These are phyloP conservation scores for Doris montereyensis DNA, from an alignment of 2,888 invertebrate genomes.

Conservation along the genomic window DNA sequence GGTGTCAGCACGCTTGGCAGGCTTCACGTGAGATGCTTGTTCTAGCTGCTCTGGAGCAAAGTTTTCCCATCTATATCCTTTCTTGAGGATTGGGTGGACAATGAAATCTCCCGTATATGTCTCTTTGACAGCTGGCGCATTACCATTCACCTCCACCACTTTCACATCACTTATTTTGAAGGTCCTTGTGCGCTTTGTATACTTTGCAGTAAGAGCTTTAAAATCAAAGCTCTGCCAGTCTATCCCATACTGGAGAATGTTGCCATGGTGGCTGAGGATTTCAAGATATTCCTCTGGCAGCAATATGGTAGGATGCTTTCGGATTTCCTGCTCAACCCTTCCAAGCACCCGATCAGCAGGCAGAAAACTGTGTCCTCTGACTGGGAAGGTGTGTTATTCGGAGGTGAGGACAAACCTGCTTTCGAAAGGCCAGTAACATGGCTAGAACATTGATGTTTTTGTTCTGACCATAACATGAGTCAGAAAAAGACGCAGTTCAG, in stretches of 20 bases:
- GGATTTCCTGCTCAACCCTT: not conserved
- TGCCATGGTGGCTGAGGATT: not conserved
- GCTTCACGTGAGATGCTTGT: no score
- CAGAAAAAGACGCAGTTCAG: not conserved
- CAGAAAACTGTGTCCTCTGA: constrained; percentile 23
- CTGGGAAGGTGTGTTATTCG: constrained; percentile 13
- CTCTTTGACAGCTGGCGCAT: not conserved
- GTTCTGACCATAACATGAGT: constrained; percentile 12
- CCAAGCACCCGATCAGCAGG: constrained; percentile 6
- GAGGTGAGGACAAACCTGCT: not conserved
- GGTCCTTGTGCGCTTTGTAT: not conserved
- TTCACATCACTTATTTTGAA: not conserved
- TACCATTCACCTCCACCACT: not conserved
- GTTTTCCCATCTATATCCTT: not conserved
- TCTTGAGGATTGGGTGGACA: not conserved
- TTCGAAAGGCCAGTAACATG: not conserved
- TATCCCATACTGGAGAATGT: not conserved
- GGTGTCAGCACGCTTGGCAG: no score
- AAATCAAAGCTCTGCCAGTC: not conserved
- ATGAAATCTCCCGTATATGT: not conserved
- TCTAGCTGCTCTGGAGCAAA: not conserved
- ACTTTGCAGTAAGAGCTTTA: not conserved
- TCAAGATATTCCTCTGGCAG: not conserved
- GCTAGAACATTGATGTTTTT: not conserved
- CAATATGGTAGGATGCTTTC: not conserved